Base-by-base conservation (phyloP, 2,888 invertebrate genomes). In the Helicoverpa assulta region DNA sequence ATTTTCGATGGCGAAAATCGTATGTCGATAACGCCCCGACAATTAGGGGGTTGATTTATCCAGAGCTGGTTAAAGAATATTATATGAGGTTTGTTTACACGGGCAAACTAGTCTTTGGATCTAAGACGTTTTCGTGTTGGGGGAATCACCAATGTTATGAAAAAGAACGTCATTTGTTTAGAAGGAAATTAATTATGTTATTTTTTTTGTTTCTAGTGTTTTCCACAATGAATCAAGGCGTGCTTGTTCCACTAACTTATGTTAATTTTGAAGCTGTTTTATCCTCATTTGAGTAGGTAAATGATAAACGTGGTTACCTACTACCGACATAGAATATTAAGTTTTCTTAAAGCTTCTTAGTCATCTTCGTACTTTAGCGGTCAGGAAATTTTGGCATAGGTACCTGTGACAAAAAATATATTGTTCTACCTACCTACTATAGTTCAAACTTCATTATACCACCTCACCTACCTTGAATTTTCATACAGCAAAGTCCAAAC, bases 1-100 rank as follows among this genome's bases (percentile, higher is more conserved):
- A 95, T 93, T 93, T 93, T 92, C 90, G 88, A 91, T 90, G 88
- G 90, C 86, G 92, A 93, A 94, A 94, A 92, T 89, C 90, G 89
- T 88, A 89, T 87, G 86, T 89, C 86, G 88, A 86, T 78, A 86
- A 79, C 93, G 91, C 94, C 94, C 91, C 83, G 75, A 75, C 89
- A 89, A 94, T 95, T 93, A 91, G 76, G 80, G 90, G 85, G 86
- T 86, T 88, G 81, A 73, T 76, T 82, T 82, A 82, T 78, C 93
- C 91, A 91, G 91, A 90, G 91, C 26, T 66, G 5, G 89, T 92
- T 91, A 76, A 86, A 83, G 85, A 87, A 86, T 77, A 56, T 47
- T 67, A 84, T 85, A 87, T 87, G 83, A 85, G 83, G 84, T 86
- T 85, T 81, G 82, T 76, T 80, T 73, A 76, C 66, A 26, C 63